phyloP scores from a whole-genome alignment of 2,888 invertebrate species.

The Platycheirus albimanus region DNA sequence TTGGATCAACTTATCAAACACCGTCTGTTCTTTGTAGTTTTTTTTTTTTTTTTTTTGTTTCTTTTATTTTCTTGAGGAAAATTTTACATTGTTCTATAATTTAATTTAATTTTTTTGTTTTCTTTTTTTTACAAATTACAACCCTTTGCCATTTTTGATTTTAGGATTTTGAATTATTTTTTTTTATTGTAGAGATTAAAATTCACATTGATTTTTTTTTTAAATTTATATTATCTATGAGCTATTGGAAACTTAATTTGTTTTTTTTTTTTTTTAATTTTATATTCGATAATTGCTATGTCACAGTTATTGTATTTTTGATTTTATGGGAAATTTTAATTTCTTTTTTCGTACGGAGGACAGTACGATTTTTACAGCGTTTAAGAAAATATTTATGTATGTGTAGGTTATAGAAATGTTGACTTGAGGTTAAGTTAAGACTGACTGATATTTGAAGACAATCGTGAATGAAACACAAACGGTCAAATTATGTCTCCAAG shows the following conservation, averaged over 20 bases:
- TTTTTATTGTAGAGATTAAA: conserved; percentile 6
- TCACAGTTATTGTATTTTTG: conserved; percentile 25
- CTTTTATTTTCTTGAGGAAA: conserved; percentile 17
- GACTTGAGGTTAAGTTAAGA: neutral
- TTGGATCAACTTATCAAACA: conserved; percentile 24
- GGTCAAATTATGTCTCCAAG: no score
- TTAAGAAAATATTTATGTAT: conserved; percentile 3
- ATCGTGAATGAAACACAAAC: no score
- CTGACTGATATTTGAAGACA: no score
- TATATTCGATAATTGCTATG: conserved; percentile 22
- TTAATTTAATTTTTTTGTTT: conserved; percentile 22
- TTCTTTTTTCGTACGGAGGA: conserved; percentile 44
- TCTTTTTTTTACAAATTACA: conserved; percentile 48
- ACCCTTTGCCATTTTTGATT: conserved; percentile 54
- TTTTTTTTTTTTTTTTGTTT: conserved; percentile 24
- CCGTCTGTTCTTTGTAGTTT: conserved; percentile 5
- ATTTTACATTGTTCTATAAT: conserved; percentile 4
- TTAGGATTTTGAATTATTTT: conserved; percentile 9
- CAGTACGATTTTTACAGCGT: conserved; percentile 24
- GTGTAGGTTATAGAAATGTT: neutral
- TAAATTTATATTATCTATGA: neutral
- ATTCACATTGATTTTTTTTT: conserved; percentile 11
- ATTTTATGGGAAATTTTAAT: conserved; percentile 48
- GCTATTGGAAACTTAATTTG: neutral
- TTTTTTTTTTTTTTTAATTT: neutral